These are phyloP conservation scores for Plebejus anna DNA, from an alignment of 2,888 invertebrate genomes.

Conservation along the genomic window DNA sequence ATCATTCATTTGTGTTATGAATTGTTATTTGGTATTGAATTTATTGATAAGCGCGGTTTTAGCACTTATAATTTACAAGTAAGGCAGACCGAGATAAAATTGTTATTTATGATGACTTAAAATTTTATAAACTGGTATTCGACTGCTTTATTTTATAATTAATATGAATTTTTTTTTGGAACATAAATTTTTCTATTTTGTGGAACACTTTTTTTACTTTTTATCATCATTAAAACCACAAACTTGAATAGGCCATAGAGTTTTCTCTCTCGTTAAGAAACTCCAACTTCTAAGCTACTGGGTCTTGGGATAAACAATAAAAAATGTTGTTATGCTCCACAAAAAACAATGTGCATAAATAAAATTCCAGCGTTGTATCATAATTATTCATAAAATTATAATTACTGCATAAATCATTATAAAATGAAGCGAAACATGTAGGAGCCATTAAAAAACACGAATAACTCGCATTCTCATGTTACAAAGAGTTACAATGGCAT, in stretches of 20 bases:
- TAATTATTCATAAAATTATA: slow-evolving; percentile 7
- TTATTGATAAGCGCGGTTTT: not conserved
- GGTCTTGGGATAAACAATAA: not conserved
- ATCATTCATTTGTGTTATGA: slow-evolving; percentile 16
- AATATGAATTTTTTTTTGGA: too few relatives aligned
- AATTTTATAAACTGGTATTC: too few relatives aligned
- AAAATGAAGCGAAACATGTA: slow-evolving; percentile 4
- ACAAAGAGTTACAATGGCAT: slow-evolving; percentile 10
- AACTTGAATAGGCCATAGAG: too few relatives aligned
- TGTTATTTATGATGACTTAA: too few relatives aligned
- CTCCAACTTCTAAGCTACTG: too few relatives aligned
- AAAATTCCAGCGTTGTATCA: not conserved
- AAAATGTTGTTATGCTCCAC: not conserved
- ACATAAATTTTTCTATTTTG: too few relatives aligned
- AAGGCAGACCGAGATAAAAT: too few relatives aligned
- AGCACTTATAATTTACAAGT: not conserved
- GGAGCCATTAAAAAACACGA: slow-evolving; percentile 20
- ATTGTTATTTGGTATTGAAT: not conserved
- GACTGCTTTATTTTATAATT: too few relatives aligned
- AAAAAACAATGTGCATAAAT: not conserved
- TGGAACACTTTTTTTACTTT: too few relatives aligned
- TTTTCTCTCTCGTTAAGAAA: too few relatives aligned
- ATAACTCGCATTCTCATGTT: not conserved
- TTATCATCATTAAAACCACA: too few relatives aligned
- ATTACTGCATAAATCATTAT: slow-evolving; percentile 7